Evolutionary conservation across 2,888 invertebrate genomes (phyloP).

Genomic region (Cabera pusaria): DNA sequence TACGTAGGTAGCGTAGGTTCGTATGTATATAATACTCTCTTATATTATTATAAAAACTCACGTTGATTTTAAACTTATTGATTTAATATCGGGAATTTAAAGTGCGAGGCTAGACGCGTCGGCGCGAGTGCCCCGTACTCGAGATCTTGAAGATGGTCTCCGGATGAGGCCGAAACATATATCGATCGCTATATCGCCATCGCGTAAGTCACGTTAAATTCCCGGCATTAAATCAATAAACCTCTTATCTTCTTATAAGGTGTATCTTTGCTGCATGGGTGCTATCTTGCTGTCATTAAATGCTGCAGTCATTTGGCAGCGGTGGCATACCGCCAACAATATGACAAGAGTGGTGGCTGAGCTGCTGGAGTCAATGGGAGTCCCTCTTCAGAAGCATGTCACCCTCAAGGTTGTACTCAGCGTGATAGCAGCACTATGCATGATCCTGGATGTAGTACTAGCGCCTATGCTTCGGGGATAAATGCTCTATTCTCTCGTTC

Average conservation of each 20-base stretch:
- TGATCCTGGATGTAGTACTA: constrained; percentile 39
- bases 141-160: no score
- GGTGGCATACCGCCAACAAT: constrained; percentile 50
- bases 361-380: constrained; percentile 49
- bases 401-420: constrained; percentile 47
- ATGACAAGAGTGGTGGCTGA: constrained; percentile 56
- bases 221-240: no score
- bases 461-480: constrained; percentile 1
- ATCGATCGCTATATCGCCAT: no score
- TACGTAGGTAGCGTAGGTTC: no score
- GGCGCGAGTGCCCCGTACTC: no score
- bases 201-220: no score
- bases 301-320: constrained; percentile 46
- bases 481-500: neutral
- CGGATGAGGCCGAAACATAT: no score
- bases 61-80: no score
- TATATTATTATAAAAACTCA: no score
- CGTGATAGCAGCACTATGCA: constrained; percentile 28
- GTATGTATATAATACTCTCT: no score
- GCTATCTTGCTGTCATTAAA: constrained; percentile 49
- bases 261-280: constrained; percentile 51
- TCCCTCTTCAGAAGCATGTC: constrained; percentile 51
- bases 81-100: no score
- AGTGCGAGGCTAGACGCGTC: no score
- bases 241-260: constrained; percentile 41